Conservation (phyloP, 23 tunicate species). For the Trididemnum miniatum region DNA sequence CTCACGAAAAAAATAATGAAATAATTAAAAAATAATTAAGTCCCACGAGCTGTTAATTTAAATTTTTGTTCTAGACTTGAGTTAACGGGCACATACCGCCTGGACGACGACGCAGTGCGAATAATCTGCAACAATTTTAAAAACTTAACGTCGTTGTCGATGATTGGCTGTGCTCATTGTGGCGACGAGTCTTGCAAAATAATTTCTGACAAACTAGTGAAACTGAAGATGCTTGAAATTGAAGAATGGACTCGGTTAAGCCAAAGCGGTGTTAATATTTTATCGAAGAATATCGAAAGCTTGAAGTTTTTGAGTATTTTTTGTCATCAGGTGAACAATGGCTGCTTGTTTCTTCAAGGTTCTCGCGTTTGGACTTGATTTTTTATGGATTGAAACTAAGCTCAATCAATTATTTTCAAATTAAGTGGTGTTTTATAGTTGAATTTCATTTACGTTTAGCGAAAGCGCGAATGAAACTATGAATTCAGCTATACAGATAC, state of each 20-base stretch:
- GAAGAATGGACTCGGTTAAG: constrained; percentile 76
- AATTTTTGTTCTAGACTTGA: constrained; percentile 48
- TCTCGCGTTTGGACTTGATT: too few relatives aligned
- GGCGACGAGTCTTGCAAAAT: constrained; percentile 38
- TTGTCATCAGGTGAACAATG: constrained; percentile 49
- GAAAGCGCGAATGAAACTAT: too few relatives aligned
- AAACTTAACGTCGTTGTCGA: constrained; percentile 26
- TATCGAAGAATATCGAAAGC: constrained; percentile 18
- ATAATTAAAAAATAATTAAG: too few relatives aligned
- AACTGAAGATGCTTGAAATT: constrained; percentile 53
- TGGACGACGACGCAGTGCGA: constrained; percentile 49
- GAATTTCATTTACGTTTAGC: too few relatives aligned
- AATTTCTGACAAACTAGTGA: constrained; percentile 27
- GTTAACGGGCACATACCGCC: constrained; percentile 53
- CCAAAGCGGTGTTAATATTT: constrained; percentile 27
- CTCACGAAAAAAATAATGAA: too few relatives aligned
- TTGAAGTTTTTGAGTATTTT: constrained; percentile 65
- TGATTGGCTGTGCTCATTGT: constrained; percentile 67
- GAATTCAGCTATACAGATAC: too few relatives aligned
- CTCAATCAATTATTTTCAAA: too few relatives aligned
- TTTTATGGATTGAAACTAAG: too few relatives aligned
- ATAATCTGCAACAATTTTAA: constrained; percentile 46
- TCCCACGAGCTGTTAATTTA: too few relatives aligned
- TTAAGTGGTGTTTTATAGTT: too few relatives aligned
- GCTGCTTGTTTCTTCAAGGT: constrained; percentile 55